Conservation (phyloP, 2,888 invertebrate species). For the Coremacera marginata region DNA sequence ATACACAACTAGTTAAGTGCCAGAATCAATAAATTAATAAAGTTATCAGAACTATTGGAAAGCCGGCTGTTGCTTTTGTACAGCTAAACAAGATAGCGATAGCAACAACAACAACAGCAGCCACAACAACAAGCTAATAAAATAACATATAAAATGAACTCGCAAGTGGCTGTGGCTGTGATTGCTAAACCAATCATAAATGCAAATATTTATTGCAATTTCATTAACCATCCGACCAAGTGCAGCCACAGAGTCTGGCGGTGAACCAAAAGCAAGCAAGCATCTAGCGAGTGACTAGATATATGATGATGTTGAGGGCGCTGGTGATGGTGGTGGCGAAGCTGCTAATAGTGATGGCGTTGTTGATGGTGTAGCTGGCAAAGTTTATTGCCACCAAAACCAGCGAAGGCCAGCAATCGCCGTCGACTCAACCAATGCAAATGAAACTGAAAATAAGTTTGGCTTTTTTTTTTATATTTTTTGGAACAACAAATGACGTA, state of each 20-base stretch:
- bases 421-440: neutral
- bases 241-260: conserved; percentile 27
- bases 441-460: conserved; percentile 4
- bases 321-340: too few relatives aligned
- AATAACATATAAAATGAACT: conserved; percentile 20
- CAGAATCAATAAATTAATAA: neutral
- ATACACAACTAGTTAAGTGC: neutral
- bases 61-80: neutral
- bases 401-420: conserved; percentile 11
- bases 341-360: too few relatives aligned
- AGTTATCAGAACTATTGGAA: neutral
- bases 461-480: too few relatives aligned
- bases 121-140: neutral
- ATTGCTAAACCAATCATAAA: conserved; percentile 20
- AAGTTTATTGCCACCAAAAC: conserved; percentile 22
- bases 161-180: neutral
- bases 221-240: neutral
- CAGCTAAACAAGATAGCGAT: neutral
- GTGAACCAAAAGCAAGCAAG: neutral
- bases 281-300: neutral
- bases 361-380: neutral
- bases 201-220: conserved; percentile 33
- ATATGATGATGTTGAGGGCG: too few relatives aligned
- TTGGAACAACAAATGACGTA: too few relatives aligned
- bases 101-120: neutral